These are phyloP conservation scores for Blastomussa wellsi DNA, from an alignment of 92 coral and sea anemone genomes.

Conservation along the genomic window DNA sequence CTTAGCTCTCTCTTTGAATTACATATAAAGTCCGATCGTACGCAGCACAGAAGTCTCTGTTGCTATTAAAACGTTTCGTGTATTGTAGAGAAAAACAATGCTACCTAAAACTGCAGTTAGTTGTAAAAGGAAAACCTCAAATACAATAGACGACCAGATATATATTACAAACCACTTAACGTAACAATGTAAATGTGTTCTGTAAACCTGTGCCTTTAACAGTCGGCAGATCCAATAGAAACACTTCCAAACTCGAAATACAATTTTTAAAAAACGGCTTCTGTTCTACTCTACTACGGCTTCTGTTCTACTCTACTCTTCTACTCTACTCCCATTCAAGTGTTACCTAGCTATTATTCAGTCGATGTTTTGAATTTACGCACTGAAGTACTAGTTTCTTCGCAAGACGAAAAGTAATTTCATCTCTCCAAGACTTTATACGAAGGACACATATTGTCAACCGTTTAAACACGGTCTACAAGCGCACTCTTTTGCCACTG, in stretches of 20 bases:
- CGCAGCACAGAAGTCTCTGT: not conserved
- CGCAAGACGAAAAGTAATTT: not conserved
- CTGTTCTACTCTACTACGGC: not conserved
- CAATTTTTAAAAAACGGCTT: not conserved
- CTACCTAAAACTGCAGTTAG: not conserved
- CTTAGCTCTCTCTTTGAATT: not conserved
- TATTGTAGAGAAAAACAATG: not conserved
- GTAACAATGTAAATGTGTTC: conserved; percentile 7
- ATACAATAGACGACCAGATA: not conserved
- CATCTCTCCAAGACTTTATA: not conserved
- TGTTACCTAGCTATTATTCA: not conserved
- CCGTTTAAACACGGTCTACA: conserved; percentile 87
- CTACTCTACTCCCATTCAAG: conserved; percentile 13
- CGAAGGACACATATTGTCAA: not conserved
- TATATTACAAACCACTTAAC: conserved; percentile 28
- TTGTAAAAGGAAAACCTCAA: conserved; percentile 4
- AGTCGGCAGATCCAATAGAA: not conserved
- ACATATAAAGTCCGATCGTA: not conserved
- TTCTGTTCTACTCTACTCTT: too few relatives aligned
- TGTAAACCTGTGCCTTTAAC: not conserved
- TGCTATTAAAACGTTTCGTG: not conserved
- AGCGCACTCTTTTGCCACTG: conserved; percentile 76
- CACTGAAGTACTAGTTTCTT: not conserved
- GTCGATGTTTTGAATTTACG: not conserved
- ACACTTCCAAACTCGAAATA: not conserved